Evolutionary conservation across 2,888 invertebrate species (phyloP).

Genomic region (Drosophila borealis): DNA sequence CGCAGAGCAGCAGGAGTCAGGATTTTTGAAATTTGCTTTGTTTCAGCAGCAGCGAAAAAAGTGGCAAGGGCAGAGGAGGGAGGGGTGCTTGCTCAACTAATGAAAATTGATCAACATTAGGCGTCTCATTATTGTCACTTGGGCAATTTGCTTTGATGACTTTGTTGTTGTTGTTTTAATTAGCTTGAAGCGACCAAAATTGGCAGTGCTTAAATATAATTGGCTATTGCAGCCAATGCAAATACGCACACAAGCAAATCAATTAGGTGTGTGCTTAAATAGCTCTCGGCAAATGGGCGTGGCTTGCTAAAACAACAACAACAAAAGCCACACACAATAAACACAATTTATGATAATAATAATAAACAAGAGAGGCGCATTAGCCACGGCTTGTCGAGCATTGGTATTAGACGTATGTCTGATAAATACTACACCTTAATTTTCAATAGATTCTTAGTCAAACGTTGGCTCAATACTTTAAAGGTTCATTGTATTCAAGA

Average conservation of each 20-base stretch:
- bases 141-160: conserved; percentile 61
- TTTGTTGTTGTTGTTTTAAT: conserved; percentile 50
- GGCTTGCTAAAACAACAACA: background rate
- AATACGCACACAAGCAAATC: conserved; percentile 22
- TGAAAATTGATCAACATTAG: conserved; percentile 71
- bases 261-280: conserved; percentile 22
- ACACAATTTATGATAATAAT: conserved; percentile 7
- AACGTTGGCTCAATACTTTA: too few species aligned
- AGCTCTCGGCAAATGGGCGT: conserved; percentile 13
- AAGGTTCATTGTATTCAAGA: too few species aligned
- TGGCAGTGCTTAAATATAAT: conserved; percentile 47
- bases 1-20: conserved; percentile 30
- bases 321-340: background rate
- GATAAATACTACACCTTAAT: too few species aligned
- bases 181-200: conserved; percentile 44
- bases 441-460: too few species aligned
- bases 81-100: conserved; percentile 33
- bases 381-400: background rate
- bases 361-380: conserved; percentile 4
- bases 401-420: background rate
- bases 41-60: background rate
- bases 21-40: conserved; percentile 49
- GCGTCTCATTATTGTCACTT: conserved; percentile 47
- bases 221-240: conserved; percentile 29
- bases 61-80: too few species aligned